Conservation (phyloP, 2,888 invertebrate species). For the Zygogramma bicolorata region DNA sequence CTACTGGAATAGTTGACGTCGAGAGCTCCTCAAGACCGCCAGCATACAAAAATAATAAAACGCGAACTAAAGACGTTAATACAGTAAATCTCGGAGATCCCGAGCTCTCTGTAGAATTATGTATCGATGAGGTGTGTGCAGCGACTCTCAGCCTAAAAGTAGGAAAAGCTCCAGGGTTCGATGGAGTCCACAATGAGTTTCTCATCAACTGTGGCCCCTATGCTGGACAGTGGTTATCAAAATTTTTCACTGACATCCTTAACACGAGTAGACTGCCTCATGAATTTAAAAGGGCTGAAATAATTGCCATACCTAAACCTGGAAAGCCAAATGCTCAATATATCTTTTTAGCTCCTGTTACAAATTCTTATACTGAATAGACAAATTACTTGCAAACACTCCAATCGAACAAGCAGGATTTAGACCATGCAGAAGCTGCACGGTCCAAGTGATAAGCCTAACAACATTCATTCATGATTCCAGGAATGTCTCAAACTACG, state of each 20-base stretch:
- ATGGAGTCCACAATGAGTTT: slow-evolving; percentile 25
- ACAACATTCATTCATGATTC: too few relatives aligned
- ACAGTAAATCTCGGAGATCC: background rate
- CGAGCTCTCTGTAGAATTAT: background rate
- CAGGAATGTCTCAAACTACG: slow-evolving; percentile 16
- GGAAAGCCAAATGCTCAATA: slow-evolving; percentile 24
- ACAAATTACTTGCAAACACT: too few relatives aligned
- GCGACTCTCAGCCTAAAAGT: slow-evolving; percentile 1
- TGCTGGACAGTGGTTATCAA: slow-evolving; percentile 17
- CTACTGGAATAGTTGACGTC: too few relatives aligned
- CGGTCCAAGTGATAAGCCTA: too few relatives aligned
- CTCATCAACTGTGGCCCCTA: slow-evolving; percentile 13
- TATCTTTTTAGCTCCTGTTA: too few relatives aligned
- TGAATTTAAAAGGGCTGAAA: slow-evolving; percentile 13
- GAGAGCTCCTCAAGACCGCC: slow-evolving; percentile 26
- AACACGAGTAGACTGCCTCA: slow-evolving; percentile 3
- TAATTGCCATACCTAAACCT: slow-evolving; percentile 32
- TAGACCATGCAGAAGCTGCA: too few relatives aligned
- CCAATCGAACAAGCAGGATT: too few relatives aligned
- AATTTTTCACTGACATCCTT: slow-evolving; percentile 19
- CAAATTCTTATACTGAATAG: too few relatives aligned
- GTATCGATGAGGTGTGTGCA: background rate
- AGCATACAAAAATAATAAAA: slow-evolving; percentile 31
- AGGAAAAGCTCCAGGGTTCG: slow-evolving; percentile 23
- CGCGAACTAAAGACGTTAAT: slow-evolving; percentile 23